Percentiles rank a stretch among this genome's conserved stretches.
Conservation (phyloP, 2,797 vertebrate species). For the Thamnophis elegans region DNA sequence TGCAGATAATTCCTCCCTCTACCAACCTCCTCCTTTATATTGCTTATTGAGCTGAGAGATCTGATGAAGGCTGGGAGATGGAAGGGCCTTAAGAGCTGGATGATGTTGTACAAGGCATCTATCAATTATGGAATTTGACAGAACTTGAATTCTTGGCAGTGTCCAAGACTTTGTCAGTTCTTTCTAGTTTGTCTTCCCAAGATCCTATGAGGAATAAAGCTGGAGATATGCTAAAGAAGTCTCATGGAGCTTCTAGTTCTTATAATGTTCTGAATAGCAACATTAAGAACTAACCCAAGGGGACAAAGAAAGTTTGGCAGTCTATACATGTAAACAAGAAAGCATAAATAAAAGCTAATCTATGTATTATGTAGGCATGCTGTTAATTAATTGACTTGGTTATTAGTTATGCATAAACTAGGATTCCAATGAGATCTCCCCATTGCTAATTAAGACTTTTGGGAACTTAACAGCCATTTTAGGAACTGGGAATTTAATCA, state of each 20-base stretch:
- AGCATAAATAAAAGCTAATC: background rate
- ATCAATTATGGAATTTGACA: background rate
- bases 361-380: background rate
- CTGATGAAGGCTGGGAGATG: background rate
- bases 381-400: background rate
- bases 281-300: background rate
- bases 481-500: background rate
- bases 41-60: background rate
- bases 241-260: background rate
- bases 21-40: background rate
- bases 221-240: background rate
- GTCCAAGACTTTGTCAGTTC: background rate
- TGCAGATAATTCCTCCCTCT: background rate
- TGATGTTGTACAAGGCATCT: background rate
- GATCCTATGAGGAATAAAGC: background rate
- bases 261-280: background rate
- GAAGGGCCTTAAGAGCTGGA: background rate
- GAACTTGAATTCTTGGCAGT: background rate
- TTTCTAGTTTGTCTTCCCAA: background rate
- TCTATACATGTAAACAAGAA: background rate
- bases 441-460: background rate
- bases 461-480: background rate
- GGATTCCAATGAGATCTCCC: background rate
- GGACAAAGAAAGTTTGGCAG: background rate
- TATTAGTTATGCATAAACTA: background rate